Conservation (phyloP, 2,888 invertebrate genomes). For the Altica lythri region DNA sequence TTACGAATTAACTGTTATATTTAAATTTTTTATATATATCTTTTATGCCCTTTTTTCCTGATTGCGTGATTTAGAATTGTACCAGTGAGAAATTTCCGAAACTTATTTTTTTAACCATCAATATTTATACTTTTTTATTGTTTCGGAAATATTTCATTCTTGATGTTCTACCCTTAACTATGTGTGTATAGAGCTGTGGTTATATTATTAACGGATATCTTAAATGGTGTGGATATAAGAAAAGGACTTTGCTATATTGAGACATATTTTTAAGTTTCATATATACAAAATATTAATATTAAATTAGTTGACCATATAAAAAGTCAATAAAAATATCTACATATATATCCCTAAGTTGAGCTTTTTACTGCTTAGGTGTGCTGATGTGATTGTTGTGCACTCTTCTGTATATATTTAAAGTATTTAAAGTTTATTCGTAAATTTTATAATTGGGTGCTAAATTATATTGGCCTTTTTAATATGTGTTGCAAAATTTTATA, state of each 20-base stretch:
- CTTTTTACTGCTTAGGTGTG: conserved; percentile 55
- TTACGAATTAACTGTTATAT: conserved; percentile 43
- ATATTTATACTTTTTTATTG: conserved; percentile 22
- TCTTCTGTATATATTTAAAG: too few relatives aligned
- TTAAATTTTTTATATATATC: conserved; percentile 50
- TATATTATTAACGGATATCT: conserved; percentile 44
- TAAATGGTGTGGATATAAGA: conserved; percentile 46
- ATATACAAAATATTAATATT: conserved; percentile 36
- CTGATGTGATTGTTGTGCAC: conserved; percentile 55
- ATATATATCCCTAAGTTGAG: conserved; percentile 50
- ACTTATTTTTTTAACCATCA: conserved; percentile 32
- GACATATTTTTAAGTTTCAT: conserved; percentile 40
- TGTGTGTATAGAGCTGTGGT: conserved; percentile 56
- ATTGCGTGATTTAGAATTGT: conserved; percentile 3
- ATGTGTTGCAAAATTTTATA: conserved; percentile 33
- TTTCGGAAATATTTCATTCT: conserved; percentile 19
- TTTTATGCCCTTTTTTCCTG: conserved; percentile 41
- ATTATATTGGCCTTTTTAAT: conserved; percentile 33
- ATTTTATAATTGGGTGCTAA: conserved; percentile 54
- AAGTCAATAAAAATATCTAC: conserved; percentile 33
- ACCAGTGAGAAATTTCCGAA: conserved; percentile 15
- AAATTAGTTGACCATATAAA: conserved; percentile 29
- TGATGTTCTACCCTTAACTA: conserved; percentile 27
- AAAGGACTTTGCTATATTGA: conserved; percentile 40
- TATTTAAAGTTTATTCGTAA: too few relatives aligned